Conservation (phyloP, 2,888 invertebrate species). For the Tribolium freemani region DNA sequence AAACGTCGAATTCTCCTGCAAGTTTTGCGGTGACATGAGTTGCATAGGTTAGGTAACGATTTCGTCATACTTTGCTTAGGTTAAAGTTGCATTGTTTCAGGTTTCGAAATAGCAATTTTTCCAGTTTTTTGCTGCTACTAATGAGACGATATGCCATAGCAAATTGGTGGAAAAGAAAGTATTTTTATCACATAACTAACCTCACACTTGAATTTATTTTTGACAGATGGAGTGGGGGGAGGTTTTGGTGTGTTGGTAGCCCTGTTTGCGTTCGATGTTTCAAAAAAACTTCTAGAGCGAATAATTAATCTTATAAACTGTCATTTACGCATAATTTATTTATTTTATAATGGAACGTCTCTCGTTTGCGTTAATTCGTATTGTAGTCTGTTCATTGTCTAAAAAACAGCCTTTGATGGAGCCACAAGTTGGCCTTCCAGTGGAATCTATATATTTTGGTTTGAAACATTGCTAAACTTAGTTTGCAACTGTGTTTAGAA, state of each 20-base stretch:
- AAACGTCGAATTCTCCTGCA: constrained; percentile 71
- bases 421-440: background rate
- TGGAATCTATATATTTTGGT: background rate
- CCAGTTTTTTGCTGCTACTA: constrained; percentile 72
- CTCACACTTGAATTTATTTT: constrained; percentile 35
- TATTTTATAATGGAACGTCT: no score
- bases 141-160: constrained; percentile 77
- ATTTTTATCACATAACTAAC: constrained; percentile 48
- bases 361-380: no score
- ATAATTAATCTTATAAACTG: no score
- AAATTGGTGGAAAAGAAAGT: constrained; percentile 34
- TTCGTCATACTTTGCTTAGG: constrained; percentile 58
- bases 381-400: no score
- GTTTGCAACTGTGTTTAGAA: no score
- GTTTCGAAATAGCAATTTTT: constrained; percentile 67
- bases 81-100: constrained; percentile 61
- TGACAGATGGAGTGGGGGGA: constrained; percentile 4
- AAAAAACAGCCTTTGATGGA: background rate
- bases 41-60: constrained; percentile 48
- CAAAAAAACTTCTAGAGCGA: background rate
- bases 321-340: no score
- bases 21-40: constrained; percentile 37
- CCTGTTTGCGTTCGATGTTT: background rate
- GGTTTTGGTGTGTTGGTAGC: background rate
- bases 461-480: background rate